Conservation (phyloP, 2,797 vertebrate genomes). For the Gymnopithys bicolor region DNA sequence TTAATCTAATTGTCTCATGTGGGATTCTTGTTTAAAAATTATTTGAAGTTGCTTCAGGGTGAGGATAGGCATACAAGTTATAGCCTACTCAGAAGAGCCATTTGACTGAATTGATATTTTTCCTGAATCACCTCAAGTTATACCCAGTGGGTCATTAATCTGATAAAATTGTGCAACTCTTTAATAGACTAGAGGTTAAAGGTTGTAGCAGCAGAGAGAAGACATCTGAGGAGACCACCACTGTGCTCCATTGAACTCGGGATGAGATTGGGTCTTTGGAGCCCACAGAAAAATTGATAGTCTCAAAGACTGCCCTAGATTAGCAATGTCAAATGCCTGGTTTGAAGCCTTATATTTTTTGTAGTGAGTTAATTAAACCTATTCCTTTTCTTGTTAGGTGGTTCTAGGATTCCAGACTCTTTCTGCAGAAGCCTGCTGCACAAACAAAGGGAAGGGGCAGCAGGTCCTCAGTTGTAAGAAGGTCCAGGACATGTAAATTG, state of each 20-base stretch:
- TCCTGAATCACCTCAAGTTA: not conserved
- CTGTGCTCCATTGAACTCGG: not conserved
- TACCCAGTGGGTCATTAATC: not conserved
- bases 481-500: not conserved
- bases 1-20: not conserved
- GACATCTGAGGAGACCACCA: not conserved
- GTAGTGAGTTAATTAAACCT: not conserved
- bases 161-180: not conserved
- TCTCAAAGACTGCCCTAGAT: not conserved
- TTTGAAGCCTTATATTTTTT: not conserved
- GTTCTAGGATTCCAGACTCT: not conserved
- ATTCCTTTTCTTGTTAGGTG: not conserved
- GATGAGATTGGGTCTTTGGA: not conserved
- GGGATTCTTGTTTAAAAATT: not conserved
- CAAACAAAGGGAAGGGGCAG: not conserved
- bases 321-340: not conserved
- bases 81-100: not conserved
- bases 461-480: not conserved
- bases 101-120: not conserved
- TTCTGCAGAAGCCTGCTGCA: not conserved
- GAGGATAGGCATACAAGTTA: not conserved
- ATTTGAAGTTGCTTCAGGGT: not conserved
- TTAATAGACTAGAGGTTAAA: not conserved
- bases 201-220: not conserved
- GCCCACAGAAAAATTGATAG: not conserved